Evolutionary conservation across 2,888 invertebrate species (phyloP).

Genomic region (Caenorhabditis virilis): DNA sequence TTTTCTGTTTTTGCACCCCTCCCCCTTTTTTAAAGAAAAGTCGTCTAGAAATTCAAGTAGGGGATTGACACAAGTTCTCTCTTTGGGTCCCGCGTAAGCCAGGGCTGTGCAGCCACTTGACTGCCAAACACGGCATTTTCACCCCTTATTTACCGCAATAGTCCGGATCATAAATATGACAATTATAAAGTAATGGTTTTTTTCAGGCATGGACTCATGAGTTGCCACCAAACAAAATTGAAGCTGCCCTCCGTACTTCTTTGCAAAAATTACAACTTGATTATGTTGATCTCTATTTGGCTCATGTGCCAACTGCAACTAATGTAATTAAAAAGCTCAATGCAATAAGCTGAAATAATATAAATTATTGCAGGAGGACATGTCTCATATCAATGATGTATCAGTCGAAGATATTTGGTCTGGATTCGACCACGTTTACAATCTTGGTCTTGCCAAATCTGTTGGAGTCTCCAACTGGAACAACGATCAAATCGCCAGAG

Average conservation of each 20-base stretch:
- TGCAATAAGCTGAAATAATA: too few relatives aligned
- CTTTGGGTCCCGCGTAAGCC: too few relatives aligned
- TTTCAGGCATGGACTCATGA: conserved; percentile 37
- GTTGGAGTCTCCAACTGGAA: conserved; percentile 88
- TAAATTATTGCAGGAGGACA: conserved; percentile 33
- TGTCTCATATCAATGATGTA: conserved; percentile 34
- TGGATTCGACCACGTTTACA: conserved; percentile 72
- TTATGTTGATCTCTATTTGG: conserved; percentile 82
- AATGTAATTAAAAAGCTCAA: conserved; percentile 24
- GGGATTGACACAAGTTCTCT: too few relatives aligned
- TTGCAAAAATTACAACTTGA: conserved; percentile 78
- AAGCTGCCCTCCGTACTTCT: conserved; percentile 28
- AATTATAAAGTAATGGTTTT: neutral
- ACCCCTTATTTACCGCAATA: too few relatives aligned
- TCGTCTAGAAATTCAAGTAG: too few relatives aligned
- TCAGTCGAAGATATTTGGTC: conserved; percentile 60
- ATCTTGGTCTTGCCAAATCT: conserved; percentile 77
- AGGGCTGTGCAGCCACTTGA: too few relatives aligned
- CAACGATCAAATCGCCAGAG: conserved; percentile 76
- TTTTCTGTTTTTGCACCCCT: too few relatives aligned
- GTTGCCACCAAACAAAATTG: conserved; percentile 32
- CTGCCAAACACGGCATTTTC: too few relatives aligned
- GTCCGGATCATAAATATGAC: too few relatives aligned
- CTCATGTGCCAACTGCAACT: conserved; percentile 78
- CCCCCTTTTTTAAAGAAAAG: too few relatives aligned